These are phyloP conservation scores for Cherax quadricarinatus DNA, from an alignment of 1,140 invertebrate genomes.

Conservation along the genomic window DNA sequence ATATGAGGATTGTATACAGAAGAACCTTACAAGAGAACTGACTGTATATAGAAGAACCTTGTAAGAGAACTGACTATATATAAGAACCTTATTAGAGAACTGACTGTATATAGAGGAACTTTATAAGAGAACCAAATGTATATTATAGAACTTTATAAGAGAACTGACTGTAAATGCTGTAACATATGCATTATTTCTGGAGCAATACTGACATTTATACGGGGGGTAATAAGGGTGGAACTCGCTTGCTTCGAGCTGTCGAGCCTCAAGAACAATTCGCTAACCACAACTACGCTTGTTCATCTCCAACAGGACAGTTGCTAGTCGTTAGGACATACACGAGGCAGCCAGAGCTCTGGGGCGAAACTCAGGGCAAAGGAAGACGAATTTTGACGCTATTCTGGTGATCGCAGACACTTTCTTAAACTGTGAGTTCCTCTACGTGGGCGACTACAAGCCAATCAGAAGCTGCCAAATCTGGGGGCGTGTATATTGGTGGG, in stretches of 20 bases:
- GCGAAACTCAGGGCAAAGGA: background rate
- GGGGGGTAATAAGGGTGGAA: background rate
- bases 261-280: background rate
- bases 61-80: too few relatives aligned
- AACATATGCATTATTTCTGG: background rate
- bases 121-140: too few relatives aligned
- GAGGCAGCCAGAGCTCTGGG: too few relatives aligned
- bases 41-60: too few relatives aligned
- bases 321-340: background rate
- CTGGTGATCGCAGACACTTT: background rate
- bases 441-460: background rate
- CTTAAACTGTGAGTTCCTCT: background rate
- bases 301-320: background rate
- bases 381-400: background rate
- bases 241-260: background rate
- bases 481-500: background rate
- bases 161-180: background rate
- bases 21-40: too few relatives aligned
- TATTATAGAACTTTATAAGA: too few relatives aligned
- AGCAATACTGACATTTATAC: background rate
- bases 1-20: too few relatives aligned
- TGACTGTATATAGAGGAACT: too few relatives aligned
- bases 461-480: constrained; percentile 6
- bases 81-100: too few relatives aligned
- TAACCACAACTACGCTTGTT: background rate